A percentile compares a stretch with the other conserved stretches of the same genome.
Evolutionary conservation across 1,140 invertebrate genomes (phyloP).

Genomic region (Wasmannia auropunctata): DNA sequence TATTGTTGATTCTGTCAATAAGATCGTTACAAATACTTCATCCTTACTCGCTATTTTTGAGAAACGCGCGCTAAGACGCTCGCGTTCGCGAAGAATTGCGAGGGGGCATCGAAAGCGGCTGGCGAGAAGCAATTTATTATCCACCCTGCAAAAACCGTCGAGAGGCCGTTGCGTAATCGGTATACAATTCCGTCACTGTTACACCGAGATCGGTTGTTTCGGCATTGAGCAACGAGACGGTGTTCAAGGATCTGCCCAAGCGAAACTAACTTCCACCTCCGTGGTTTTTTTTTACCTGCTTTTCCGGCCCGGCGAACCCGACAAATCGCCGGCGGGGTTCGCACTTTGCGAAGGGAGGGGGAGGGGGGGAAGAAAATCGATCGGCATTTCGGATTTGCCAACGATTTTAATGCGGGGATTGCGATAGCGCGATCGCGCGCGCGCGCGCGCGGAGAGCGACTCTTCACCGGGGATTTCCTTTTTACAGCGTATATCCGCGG

Average conservation of each 20-base stretch:
- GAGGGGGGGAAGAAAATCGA: background rate
- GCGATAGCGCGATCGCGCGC: background rate
- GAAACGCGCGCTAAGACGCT: background rate
- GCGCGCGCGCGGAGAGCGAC: background rate
- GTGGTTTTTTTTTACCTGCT: constrained; percentile 19
- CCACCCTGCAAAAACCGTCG: constrained; percentile 18
- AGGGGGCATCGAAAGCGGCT: background rate
- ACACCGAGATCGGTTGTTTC: constrained; percentile 14
- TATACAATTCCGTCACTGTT: constrained; percentile 12
- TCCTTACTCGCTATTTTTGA: background rate
- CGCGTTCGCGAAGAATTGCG: background rate
- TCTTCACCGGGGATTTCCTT: background rate
- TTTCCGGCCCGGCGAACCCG: constrained; percentile 32
- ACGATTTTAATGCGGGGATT: constrained; percentile 15
- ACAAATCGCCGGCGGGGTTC: constrained; percentile 11
- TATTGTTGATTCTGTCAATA: background rate
- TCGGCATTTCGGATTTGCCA: constrained; percentile 28
- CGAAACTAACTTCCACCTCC: constrained; percentile 51
- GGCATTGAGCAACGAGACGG: constrained; percentile 45
- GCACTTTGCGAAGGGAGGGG: no score
- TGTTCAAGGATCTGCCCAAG: constrained; percentile 32
- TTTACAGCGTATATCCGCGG: constrained; percentile 44
- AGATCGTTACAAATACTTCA: background rate
- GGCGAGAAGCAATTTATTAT: constrained; percentile 37
- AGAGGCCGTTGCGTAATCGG: constrained; percentile 21